A percentile compares a stretch with the other conserved stretches of the same genome.
Conservation (phyloP, 2,888 invertebrate species). For the Chrysolina haemoptera region DNA sequence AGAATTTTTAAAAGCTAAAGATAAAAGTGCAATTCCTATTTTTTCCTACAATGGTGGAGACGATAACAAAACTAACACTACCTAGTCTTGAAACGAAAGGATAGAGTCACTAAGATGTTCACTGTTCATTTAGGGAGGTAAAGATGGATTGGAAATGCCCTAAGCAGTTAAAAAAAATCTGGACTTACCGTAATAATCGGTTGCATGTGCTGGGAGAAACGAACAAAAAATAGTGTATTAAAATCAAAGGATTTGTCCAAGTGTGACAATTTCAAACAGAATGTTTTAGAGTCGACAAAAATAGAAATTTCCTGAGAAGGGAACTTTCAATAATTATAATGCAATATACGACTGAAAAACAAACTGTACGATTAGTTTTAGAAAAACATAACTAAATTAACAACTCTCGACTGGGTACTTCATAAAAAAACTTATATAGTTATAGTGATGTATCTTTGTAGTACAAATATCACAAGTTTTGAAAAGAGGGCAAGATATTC, state of each 20-base stretch:
- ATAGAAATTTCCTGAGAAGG: background rate
- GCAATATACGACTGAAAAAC: background rate
- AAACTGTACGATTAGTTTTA: background rate
- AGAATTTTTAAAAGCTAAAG: constrained; percentile 10
- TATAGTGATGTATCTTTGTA: too few species aligned
- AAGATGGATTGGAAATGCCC: constrained; percentile 26
- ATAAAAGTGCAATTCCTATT: constrained; percentile 9
- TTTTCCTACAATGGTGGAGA: background rate
- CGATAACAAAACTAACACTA: constrained; percentile 26
- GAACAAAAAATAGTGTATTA: constrained; percentile 66
- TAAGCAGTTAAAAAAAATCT: constrained; percentile 43
- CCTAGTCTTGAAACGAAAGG: constrained; percentile 29
- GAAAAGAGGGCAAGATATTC: too few species aligned
- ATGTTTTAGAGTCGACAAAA: background rate
- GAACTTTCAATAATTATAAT: background rate
- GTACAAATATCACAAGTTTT: too few species aligned
- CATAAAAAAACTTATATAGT: too few species aligned
- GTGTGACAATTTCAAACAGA: constrained; percentile 4
- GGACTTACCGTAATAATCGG: constrained; percentile 99
- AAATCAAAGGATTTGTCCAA: constrained; percentile 32
- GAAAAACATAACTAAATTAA: background rate
- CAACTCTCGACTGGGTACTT: too few species aligned
- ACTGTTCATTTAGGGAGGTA: constrained; percentile 10
- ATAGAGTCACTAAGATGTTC: constrained; percentile 22
- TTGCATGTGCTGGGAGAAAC: constrained; percentile 87